Base-by-base conservation (phyloP, 2,888 invertebrate genomes). In the Pseudococcus viburni region DNA sequence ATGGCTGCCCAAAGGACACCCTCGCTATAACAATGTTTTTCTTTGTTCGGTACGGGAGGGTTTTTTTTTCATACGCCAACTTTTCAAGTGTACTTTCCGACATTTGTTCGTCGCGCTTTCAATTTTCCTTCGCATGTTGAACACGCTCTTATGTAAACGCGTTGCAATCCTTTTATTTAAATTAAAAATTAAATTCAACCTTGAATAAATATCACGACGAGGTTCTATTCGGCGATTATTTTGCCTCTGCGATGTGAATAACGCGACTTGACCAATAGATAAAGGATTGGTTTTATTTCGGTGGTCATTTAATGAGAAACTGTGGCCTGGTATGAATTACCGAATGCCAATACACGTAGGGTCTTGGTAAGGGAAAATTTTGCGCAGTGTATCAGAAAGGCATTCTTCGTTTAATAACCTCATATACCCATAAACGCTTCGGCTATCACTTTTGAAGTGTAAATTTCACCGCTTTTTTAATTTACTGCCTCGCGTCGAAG, bases 391-490 rank as follows among this genome's bases (percentile, higher is more conserved):
- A 19, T 64, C 19, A 64, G 33, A 68, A 12, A 73, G 73, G 73
- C 73, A 39, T 73, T 64, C 64, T 19, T 33, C 33, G 73, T 73
- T 33, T 73, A 73, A 73, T 73, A 64, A 64, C 22, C 64, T 64
- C 12, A 22, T 64, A 64, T 33, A 9, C 19, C 73, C 15, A 73
- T 33, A 33, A 73, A 73, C 73, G 33, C 22, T 64, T 64, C 17
- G 73, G 33, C 33, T 73, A 73, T 73, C 73, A 73, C 73, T 73
- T 73, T 73, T 73, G 73, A 73, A 73, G 73, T 73, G 73, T 73
- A 73, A 73, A 73, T 73, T 73, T 73, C 73, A 39, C 73, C 22
- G 22, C 64, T 22, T 73, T 73, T 73, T 73, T 73, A 73, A 73
- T 73, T 73, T 73, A 73, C 26, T 33, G 33, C 73, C 39, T 73